A percentile compares a stretch with the other conserved stretches of the same genome.
Evolutionary conservation across 2,797 vertebrate genomes (phyloP).

Genomic region (Premnoplex brunnescens): DNA sequence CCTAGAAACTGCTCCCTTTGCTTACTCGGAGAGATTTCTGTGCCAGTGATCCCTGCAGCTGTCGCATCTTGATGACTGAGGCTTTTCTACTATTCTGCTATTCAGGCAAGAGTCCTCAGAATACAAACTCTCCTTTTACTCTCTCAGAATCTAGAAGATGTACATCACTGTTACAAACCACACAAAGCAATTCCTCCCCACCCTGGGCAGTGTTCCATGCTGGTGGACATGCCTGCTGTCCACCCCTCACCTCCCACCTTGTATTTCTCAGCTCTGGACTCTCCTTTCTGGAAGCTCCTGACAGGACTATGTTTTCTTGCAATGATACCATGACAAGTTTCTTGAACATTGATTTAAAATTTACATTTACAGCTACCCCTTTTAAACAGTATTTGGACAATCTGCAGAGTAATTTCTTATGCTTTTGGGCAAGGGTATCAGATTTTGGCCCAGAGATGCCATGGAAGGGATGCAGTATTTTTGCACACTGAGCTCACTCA

Average conservation of each 20-base stretch:
- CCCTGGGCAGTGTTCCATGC: not conserved
- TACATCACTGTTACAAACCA: not conserved
- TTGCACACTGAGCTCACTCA: slow-evolving; percentile 44
- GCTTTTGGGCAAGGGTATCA: not conserved
- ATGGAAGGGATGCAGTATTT: slow-evolving; percentile 22
- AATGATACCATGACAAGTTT: not conserved
- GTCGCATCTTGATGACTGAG: slow-evolving; percentile 31
- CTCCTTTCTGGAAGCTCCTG: not conserved
- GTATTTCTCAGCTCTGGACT: not conserved
- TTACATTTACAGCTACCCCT: not conserved
- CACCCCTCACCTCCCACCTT: not conserved
- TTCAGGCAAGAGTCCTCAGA: slow-evolving; percentile 14
- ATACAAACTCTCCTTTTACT: slow-evolving; percentile 34
- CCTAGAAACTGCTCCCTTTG: slow-evolving; percentile 45
- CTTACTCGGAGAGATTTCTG: slow-evolving; percentile 49
- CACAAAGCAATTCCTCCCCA: not conserved
- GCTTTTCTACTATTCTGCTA: slow-evolving; percentile 40
- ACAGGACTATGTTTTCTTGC: not conserved
- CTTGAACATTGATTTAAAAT: not conserved
- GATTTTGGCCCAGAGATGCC: slow-evolving; percentile 43
- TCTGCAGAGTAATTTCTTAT: not conserved
- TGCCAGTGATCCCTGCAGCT: slow-evolving; percentile 57
- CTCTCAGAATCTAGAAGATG: not conserved
- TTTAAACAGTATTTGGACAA: not conserved
- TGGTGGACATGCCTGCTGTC: not conserved